Base-by-base conservation (phyloP, 1,140 invertebrate species). In the Aphaenogaster rudis region DNA sequence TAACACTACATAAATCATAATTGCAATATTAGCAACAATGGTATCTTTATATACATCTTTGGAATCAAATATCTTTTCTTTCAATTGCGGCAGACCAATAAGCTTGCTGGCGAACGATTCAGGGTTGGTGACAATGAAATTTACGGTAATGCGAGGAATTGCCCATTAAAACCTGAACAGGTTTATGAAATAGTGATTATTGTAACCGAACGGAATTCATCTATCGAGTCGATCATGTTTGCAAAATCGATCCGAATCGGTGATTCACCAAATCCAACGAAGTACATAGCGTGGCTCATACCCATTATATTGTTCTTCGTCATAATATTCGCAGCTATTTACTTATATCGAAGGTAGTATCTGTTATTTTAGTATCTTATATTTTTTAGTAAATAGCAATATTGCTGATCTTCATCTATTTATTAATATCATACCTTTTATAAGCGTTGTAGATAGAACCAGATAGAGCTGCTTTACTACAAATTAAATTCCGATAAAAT, bases 61-160 rank as follows among this genome's bases (percentile, higher is more conserved):
- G 2, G 0, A 50, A 66, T 39, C 15, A 15, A 50, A 21, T 39
- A 36, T 66, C 7, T 66, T 52, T 66, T 9, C 0, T 72, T 82
- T 71, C 15, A 48, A 36, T 6, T 33, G 17, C 15, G 15, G 11
- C 50, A 88, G 88, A 88, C 76, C 1, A 45, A 11, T 28, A 4
- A 57, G 0, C 42, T 66, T 0, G 72, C 87, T 45, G 71, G 82
- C 5, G 63, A 54, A 36, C 52, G 21, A 48, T 90, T 93, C n/a
- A 82, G 7, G 3, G 59, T 94, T 9, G 93, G 93, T 9, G 80
- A 93, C 42, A 52, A 91, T n/a, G n/a, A 61, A 28, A 6, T 74
- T 8, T 87, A 90, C 28, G 76, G 59, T 5, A 54, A 15, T 42
- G 82, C 21, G 0, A 89, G 15, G n/a, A 94, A 93, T 80, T 92